phyloP scores from a whole-genome alignment of 2,888 invertebrate species.

The Gisinianus flammeolus region DNA sequence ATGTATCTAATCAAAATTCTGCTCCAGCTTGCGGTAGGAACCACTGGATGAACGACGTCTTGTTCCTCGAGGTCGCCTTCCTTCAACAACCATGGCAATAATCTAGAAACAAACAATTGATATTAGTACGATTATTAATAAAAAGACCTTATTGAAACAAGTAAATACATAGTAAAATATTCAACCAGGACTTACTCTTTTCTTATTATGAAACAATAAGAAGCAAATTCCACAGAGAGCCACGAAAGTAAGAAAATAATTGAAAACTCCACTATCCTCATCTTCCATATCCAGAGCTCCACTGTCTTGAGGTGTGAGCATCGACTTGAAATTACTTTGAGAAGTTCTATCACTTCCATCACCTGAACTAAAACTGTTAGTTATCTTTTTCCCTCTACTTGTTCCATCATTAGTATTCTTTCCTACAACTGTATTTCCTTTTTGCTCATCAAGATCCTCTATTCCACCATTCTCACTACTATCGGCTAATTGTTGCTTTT shows the following conservation, averaged over 20 bases:
- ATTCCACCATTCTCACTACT: no score
- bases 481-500: no score
- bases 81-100: constrained; percentile 56
- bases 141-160: neutral
- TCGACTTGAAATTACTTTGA: no score
- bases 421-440: no score
- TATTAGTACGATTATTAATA: neutral
- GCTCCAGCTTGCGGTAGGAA: constrained; percentile 55
- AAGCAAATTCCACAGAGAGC: constrained; percentile 50
- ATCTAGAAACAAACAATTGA: constrained; percentile 44
- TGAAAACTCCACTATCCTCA: constrained; percentile 52
- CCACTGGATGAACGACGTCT: constrained; percentile 47
- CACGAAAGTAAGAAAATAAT: constrained; percentile 51
- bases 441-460: no score
- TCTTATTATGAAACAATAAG: constrained; percentile 54
- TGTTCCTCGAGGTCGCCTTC: constrained; percentile 47
- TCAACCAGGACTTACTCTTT: constrained; percentile 47
- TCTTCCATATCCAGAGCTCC: neutral
- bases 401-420: no score
- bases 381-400: no score
- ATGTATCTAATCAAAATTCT: constrained; percentile 50
- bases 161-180: no score
- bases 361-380: no score
- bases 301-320: neutral
- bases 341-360: no score